Evolutionary conservation across 1,140 invertebrate species (phyloP).

Genomic region (Temnothorax curvispinosus): DNA sequence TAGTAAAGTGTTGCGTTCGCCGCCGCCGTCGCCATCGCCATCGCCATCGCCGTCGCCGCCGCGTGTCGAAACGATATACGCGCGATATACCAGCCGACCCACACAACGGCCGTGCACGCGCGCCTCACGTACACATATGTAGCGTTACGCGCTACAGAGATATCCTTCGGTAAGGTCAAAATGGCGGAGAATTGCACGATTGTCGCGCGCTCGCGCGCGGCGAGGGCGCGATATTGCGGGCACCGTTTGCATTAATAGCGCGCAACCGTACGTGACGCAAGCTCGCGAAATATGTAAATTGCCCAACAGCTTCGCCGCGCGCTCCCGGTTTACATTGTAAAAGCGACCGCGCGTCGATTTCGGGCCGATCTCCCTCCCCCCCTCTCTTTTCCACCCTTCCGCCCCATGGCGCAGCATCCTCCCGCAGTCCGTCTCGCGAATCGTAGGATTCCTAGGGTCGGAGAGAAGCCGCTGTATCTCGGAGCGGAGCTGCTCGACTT

Average conservation of each 20-base stretch:
- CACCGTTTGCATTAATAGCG: conserved; percentile 73
- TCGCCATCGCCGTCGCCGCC: conserved; percentile 32
- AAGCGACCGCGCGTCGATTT: background rate
- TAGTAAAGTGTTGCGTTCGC: conserved; percentile 68
- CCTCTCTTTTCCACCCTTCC: background rate
- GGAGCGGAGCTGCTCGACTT: background rate
- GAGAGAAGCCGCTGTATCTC: too few relatives aligned
- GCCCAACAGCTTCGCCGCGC: conserved; percentile 60
- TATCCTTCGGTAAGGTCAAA: conserved; percentile 85
- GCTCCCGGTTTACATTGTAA: conserved; percentile 9
- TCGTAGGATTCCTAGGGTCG: too few relatives aligned
- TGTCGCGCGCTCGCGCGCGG: conserved; percentile 51
- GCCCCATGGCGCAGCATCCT: background rate
- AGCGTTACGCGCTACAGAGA: conserved; percentile 36
- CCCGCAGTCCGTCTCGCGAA: background rate
- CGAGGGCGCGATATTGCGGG: conserved; percentile 63
- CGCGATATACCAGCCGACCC: conserved; percentile 34
- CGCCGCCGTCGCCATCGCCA: conserved; percentile 24
- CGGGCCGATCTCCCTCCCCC: background rate
- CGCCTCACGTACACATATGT: background rate
- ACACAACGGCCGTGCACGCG: background rate
- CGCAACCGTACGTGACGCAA: conserved; percentile 73
- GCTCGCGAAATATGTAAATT: conserved; percentile 71
- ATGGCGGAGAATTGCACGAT: conserved; percentile 79
- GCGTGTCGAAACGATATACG: conserved; percentile 67